phyloP scores from a whole-genome alignment of 2,113 vertebrate genomes.

The Crotalus helleri region DNA sequence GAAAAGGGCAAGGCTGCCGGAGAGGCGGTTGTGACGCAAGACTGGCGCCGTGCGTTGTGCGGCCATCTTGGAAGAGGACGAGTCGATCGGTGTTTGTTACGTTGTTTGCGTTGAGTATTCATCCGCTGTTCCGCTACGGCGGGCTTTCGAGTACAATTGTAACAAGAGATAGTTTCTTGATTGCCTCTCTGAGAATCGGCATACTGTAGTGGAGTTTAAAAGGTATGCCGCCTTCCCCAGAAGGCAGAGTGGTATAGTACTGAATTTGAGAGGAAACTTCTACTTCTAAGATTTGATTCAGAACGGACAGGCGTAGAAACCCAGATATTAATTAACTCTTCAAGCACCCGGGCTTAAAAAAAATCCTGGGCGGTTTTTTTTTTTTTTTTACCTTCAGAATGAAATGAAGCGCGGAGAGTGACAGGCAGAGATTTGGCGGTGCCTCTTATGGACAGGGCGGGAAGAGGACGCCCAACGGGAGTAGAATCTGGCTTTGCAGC shows the following conservation, averaged over 20 bases:
- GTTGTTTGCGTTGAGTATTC: not conserved
- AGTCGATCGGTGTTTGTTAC: accelerated
- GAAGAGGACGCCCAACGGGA: not conserved
- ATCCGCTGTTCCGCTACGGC: not conserved
- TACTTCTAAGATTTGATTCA: not conserved
- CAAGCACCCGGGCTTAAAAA: not conserved
- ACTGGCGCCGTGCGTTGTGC: not conserved
- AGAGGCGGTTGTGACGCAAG: not conserved
- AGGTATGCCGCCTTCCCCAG: not conserved
- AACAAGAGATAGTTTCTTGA: not conserved
- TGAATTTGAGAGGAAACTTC: not conserved
- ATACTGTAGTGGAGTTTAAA: not conserved
- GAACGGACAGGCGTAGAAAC: not conserved
- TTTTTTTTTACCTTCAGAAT: not conserved
- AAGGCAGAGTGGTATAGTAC: not conserved
- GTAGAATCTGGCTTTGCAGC: not conserved
- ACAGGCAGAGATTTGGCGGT: not conserved
- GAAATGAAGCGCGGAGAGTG: not conserved
- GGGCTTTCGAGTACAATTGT: not conserved
- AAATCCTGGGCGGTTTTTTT: not conserved
- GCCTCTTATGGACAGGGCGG: not conserved
- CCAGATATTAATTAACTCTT: not conserved
- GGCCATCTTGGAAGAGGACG: not conserved
- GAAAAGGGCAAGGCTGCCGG: not conserved
- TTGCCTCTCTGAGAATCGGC: not conserved